Conservation (phyloP, 2,113 vertebrate species). For the Sclerurus mexicanus region DNA sequence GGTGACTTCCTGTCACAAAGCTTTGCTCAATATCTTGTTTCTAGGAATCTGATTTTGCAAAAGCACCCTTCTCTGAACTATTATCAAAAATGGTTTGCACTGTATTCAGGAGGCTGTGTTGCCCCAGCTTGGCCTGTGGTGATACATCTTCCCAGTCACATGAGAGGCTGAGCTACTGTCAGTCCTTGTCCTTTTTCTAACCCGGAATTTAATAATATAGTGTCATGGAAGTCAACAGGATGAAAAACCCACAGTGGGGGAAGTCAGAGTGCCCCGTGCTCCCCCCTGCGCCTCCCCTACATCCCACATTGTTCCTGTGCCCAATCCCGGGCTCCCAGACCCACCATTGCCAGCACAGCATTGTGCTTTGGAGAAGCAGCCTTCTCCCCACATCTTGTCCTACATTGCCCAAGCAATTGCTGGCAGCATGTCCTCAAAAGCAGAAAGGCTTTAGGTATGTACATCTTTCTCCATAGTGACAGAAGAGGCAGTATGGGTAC, state of each 20-base stretch:
- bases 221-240: not conserved
- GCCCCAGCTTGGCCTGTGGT: not conserved
- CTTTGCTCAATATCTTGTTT: not conserved
- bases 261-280: accelerated
- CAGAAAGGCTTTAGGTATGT: not conserved
- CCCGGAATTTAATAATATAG: not conserved
- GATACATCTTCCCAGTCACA: not conserved
- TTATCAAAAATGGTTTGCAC: not conserved
- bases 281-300: not conserved
- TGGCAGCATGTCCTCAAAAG: not conserved
- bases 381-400: not conserved
- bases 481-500: not conserved
- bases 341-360: not conserved
- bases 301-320: not conserved
- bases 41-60: not conserved
- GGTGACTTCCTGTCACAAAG: not conserved
- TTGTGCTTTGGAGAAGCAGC: not conserved
- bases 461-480: not conserved
- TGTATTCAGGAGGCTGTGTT: not conserved
- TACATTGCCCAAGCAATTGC: not conserved
- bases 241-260: not conserved
- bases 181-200: not conserved
- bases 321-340: not conserved
- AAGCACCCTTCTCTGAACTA: not conserved
- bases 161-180: not conserved